Percentiles rank a stretch among this genome's conserved stretches.
Evolutionary conservation across 2,113 vertebrate genomes (phyloP).

Genomic region (Axis porcinus): DNA sequence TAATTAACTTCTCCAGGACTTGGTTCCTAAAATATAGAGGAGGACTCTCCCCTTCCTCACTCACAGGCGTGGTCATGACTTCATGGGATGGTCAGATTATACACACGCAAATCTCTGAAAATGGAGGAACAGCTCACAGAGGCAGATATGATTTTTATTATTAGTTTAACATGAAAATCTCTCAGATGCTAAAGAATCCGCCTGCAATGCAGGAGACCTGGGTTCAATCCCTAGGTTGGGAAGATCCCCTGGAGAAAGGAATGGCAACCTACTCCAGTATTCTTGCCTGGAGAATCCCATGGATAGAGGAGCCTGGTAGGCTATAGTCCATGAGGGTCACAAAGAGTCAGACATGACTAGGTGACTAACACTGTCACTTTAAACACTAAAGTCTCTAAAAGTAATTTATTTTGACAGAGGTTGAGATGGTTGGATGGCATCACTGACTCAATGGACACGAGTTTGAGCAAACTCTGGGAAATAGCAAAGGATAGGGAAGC

Average conservation of each 20-base stretch:
- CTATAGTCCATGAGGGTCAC: not conserved
- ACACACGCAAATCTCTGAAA: not conserved
- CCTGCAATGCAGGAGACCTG: not conserved
- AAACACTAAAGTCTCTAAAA: not conserved
- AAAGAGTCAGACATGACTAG: not conserved
- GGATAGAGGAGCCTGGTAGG: not conserved
- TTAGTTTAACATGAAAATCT: not conserved
- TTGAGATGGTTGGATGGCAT: not conserved
- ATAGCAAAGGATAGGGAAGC: not conserved
- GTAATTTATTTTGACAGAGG: not conserved
- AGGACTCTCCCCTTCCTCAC: not conserved
- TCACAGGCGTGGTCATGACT: not conserved
- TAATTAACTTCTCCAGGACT: not conserved
- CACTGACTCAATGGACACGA: not conserved
- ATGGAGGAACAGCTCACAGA: not conserved
- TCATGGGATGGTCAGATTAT: not conserved
- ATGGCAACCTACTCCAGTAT: not conserved
- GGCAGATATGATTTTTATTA: not conserved
- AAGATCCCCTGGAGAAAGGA: not conserved
- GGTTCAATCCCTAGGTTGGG: not conserved
- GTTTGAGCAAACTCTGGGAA: not conserved
- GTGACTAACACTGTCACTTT: not conserved
- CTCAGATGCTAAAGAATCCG: not conserved
- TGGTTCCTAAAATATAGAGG: not conserved
- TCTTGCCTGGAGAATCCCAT: not conserved